phyloP scores from a whole-genome alignment of 2,113 vertebrate genomes.

The Numida meleagris region DNA sequence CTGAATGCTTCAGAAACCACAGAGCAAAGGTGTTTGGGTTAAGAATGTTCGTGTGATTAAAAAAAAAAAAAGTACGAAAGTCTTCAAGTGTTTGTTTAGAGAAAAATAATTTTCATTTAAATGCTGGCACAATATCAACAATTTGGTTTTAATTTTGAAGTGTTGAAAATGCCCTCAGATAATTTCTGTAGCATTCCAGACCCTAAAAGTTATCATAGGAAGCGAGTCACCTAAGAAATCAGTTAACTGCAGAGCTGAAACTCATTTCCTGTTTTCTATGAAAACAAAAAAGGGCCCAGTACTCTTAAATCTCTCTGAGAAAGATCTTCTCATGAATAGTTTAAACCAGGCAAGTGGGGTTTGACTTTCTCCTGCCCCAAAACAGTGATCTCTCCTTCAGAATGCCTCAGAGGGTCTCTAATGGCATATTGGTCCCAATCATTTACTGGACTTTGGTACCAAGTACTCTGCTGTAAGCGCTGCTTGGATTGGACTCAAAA shows the following conservation, averaged over 20 bases:
- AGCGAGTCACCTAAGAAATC: constrained; percentile 32
- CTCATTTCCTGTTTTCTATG: constrained; percentile 67
- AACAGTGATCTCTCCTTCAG: not conserved
- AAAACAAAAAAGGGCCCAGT: constrained; percentile 45
- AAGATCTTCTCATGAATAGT: constrained; percentile 32
- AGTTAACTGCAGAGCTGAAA: constrained; percentile 27
- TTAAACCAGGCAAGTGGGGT: not conserved
- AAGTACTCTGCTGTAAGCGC: not conserved
- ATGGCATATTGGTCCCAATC: not conserved
- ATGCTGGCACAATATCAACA: constrained; percentile 26
- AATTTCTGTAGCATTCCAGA: constrained; percentile 37
- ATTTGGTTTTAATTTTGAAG: constrained; percentile 30
- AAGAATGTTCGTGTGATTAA: constrained; percentile 25
- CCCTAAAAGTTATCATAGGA: not conserved
- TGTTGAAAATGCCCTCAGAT: constrained; percentile 41
- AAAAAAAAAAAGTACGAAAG: constrained; percentile 37
- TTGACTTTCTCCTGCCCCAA: not conserved
- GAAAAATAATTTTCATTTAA: constrained; percentile 30
- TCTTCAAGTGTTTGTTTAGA: constrained; percentile 15
- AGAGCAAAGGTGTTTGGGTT: constrained; percentile 25
- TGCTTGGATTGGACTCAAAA: not conserved
- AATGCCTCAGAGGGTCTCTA: not conserved
- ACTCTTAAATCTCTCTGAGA: constrained; percentile 28
- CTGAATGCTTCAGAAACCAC: not conserved
- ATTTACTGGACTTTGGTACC: not conserved